A percentile compares a stretch with the other conserved stretches of the same genome.
These are phyloP conservation scores for Pteria penguin DNA, from an alignment of 2,888 invertebrate species.

Conservation along the genomic window DNA sequence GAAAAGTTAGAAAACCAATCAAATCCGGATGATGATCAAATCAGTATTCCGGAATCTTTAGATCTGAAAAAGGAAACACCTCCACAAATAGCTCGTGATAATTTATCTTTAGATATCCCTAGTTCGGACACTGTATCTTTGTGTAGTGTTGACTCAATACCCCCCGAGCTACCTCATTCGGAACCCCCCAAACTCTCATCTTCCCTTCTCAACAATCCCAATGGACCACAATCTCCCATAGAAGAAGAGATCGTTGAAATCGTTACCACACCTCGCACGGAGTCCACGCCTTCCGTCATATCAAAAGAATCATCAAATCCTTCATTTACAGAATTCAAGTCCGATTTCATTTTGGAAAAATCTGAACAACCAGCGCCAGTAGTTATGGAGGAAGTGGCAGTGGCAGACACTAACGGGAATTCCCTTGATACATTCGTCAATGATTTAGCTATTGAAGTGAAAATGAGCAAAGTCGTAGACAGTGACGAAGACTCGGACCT, in stretches of 20 bases:
- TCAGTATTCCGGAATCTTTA: not conserved
- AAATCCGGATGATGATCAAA: not conserved
- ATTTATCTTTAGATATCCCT: slow-evolving; percentile 13
- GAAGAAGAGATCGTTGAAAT: slow-evolving; percentile 36
- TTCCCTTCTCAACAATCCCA: slow-evolving; percentile 36
- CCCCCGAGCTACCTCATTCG: slow-evolving; percentile 64
- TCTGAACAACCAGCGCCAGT: not conserved
- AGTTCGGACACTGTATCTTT: slow-evolving; percentile 52
- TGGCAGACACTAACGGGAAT: not conserved
- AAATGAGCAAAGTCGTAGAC: slow-evolving; percentile 26
- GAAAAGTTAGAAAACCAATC: not conserved
- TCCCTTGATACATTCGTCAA: slow-evolving; percentile 43
- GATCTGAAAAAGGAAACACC: not conserved
- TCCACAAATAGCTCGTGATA: not conserved
- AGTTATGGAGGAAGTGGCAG: not conserved
- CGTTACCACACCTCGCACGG: slow-evolving; percentile 13
- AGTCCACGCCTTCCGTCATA: slow-evolving; percentile 21
- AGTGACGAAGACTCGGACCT: slow-evolving; percentile 54
- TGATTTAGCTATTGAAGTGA: slow-evolving; percentile 36
- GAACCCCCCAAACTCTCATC: slow-evolving; percentile 60
- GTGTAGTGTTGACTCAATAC: slow-evolving; percentile 60
- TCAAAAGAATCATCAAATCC: not conserved
- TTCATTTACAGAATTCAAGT: not conserved
- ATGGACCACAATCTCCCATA: slow-evolving; percentile 29
- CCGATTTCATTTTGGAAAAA: not conserved